A percentile compares a stretch with the other conserved stretches of the same genome.
These are phyloP conservation scores for Ips typographus DNA, from an alignment of 1,140 invertebrate species.

Conservation along the genomic window DNA sequence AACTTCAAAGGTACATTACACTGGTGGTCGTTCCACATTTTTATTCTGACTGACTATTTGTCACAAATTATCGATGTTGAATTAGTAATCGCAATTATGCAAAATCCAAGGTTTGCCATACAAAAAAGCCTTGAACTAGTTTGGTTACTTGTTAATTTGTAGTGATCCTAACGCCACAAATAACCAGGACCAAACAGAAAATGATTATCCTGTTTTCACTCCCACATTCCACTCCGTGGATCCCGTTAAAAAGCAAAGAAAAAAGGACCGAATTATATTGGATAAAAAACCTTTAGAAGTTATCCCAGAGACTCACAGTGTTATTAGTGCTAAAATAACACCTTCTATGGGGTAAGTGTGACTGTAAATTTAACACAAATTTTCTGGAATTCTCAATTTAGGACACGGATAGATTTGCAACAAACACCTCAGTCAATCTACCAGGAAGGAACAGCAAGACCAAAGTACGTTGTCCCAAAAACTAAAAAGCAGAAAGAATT, in stretches of 20 bases:
- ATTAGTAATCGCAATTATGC: too few species aligned
- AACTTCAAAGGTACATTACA: too few species aligned
- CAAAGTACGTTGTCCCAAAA: constrained; percentile 37
- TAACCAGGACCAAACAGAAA: neutral
- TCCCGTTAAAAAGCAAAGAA: constrained; percentile 36
- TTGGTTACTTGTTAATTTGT: too few species aligned
- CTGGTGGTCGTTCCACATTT: too few species aligned
- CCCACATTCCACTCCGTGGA: constrained; percentile 20
- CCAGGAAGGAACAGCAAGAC: constrained; percentile 24
- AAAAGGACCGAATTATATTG: constrained; percentile 14
- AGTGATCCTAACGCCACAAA: too few species aligned
- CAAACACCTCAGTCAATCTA: constrained; percentile 14
- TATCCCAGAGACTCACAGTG: constrained; percentile 25
- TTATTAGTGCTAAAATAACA: constrained; percentile 33
- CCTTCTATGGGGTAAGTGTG: constrained; percentile 38
- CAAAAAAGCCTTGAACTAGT: too few species aligned
- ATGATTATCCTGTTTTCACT: constrained; percentile 18
- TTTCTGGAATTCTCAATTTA: constrained; percentile 6
- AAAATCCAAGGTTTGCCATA: too few species aligned
- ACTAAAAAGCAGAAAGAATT: constrained; percentile 32
- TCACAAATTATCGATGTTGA: too few species aligned
- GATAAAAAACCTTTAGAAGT: constrained; percentile 31
- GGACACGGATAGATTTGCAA: constrained; percentile 35
- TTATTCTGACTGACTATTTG: too few species aligned
- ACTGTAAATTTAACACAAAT: constrained; percentile 1